These are phyloP conservation scores for Budorcas taxicolor DNA, from an alignment of 2,113 vertebrate species.

Conservation along the genomic window DNA sequence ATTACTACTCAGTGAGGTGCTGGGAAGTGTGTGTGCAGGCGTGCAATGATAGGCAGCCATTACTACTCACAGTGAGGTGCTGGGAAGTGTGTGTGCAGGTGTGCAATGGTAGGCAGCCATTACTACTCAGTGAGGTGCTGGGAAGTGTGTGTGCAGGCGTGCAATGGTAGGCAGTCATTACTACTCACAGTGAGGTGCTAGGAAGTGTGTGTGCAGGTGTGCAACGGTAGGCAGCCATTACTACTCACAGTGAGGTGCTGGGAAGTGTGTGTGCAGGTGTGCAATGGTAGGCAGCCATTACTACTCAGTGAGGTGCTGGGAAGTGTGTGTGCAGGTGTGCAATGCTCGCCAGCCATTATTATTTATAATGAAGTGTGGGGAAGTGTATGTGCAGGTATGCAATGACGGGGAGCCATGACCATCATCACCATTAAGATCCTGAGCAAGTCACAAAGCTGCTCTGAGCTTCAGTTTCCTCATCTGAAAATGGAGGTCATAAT, in stretches of 20 bases:
- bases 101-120: too few relatives aligned
- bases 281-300: not conserved
- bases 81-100: too few relatives aligned
- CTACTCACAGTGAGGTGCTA: too few relatives aligned
- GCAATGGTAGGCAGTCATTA: rapidly evolving
- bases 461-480: not conserved
- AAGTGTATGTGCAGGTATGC: not conserved
- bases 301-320: rapidly evolving
- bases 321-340: not conserved
- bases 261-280: too few relatives aligned
- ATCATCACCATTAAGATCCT: not conserved
- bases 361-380: not conserved
- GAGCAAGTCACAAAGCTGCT: not conserved
- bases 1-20: too few relatives aligned
- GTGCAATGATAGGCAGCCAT: too few relatives aligned
- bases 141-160: too few relatives aligned
- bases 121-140: too few relatives aligned
- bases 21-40: too few relatives aligned
- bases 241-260: rapidly evolving
- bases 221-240: rapidly evolving
- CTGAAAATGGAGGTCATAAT: not conserved
- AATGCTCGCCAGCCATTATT: rapidly evolving
- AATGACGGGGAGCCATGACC: not conserved
- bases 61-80: too few relatives aligned
- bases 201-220: not conserved